Conservation (phyloP, 2,797 vertebrate genomes). For the Sparus aurata region DNA sequence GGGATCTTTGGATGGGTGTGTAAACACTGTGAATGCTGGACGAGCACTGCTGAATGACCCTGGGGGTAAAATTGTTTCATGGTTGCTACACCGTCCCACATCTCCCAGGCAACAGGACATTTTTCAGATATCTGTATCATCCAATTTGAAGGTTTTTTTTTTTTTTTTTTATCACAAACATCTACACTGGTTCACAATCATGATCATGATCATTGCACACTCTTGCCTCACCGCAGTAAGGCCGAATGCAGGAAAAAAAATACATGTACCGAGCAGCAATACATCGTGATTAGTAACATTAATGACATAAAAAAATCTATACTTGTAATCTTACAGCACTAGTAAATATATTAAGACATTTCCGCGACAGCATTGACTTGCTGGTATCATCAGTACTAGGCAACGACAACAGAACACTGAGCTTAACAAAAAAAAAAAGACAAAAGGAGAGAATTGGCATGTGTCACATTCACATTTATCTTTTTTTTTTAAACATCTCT, state of each 20-base stretch:
- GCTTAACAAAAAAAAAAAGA: conserved; percentile 23
- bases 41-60: conserved; percentile 24
- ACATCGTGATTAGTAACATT: conserved; percentile 63
- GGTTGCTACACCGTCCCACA: conserved; percentile 1
- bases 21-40: conserved; percentile 33
- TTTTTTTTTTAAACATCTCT: conserved; percentile 20
- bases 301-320: conserved; percentile 69
- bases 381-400: conserved; percentile 71
- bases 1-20: conserved; percentile 43
- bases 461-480: conserved; percentile 75
- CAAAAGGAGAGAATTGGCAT: conserved; percentile 60
- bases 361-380: conserved; percentile 71
- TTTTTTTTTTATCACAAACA: conserved; percentile 35
- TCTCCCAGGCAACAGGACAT: neutral
- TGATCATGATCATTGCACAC: conserved; percentile 14
- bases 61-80: neutral
- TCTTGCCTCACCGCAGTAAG: conserved; percentile 36
- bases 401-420: conserved; percentile 62
- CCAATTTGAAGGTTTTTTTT: neutral
- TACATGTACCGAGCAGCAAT: conserved; percentile 72
- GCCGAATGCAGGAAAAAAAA: conserved; percentile 57
- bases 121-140: conserved; percentile 26
- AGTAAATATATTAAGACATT: conserved; percentile 85
- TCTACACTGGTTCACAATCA: conserved; percentile 24
- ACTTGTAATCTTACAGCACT: conserved; percentile 68